phyloP scores from a whole-genome alignment of 1,140 invertebrate species.

The Bombus waltoni region DNA sequence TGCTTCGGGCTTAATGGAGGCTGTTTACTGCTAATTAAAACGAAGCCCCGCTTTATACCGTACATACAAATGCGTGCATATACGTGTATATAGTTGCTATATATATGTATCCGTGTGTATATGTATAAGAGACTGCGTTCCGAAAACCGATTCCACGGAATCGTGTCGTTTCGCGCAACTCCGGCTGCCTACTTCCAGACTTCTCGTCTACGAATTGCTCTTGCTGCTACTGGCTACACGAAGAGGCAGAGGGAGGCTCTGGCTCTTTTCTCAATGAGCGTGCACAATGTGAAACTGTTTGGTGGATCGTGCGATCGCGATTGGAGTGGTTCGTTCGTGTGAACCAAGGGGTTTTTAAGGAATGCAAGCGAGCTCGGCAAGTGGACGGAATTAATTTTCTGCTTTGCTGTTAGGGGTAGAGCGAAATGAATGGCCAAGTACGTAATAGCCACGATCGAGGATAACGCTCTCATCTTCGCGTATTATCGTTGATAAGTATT shows the following conservation, averaged over 20 bases:
- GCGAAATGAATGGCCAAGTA: background rate
- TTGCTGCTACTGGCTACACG: too few species aligned
- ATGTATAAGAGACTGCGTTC: background rate
- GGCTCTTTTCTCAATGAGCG: background rate
- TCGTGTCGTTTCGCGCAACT: conserved; percentile 38
- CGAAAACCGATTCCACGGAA: conserved; percentile 69
- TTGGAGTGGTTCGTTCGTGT: conserved; percentile 2
- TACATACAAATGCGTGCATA: conserved; percentile 17
- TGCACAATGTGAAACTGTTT: background rate
- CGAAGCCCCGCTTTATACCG: conserved; percentile 76
- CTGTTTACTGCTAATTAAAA: conserved; percentile 82
- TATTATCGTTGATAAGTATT: too few species aligned
- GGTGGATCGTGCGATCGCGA: background rate
- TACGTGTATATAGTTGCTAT: too few species aligned
- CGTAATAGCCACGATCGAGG: background rate
- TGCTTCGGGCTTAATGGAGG: conserved; percentile 77
- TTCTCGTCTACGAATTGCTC: conserved; percentile 2
- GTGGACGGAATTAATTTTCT: conserved; percentile 19
- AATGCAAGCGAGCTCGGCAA: background rate
- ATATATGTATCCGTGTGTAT: too few species aligned
- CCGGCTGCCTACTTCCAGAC: background rate
- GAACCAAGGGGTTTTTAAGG: background rate
- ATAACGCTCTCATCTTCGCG: background rate
- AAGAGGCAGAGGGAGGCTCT: background rate
- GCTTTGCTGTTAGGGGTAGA: background rate